Evolutionary conservation across 1,140 invertebrate species (phyloP).

Genomic region (Anastrepha obliqua): DNA sequence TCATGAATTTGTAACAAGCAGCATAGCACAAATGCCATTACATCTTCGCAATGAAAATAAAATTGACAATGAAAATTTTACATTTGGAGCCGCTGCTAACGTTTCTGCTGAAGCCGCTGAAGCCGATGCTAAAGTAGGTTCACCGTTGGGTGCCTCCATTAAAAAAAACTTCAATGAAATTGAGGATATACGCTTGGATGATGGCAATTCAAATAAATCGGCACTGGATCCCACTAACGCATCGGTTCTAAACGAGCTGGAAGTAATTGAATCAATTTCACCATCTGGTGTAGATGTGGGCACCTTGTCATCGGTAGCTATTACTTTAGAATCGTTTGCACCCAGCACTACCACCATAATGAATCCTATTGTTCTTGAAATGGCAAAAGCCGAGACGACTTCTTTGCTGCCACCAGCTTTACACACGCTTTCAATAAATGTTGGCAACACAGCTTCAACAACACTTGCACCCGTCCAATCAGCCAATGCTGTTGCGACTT

Average conservation of each 20-base stretch:
- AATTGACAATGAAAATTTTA: constrained; percentile 1
- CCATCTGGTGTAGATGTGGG: neutral
- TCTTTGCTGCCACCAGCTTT: constrained; percentile 32
- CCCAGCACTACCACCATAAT: neutral
- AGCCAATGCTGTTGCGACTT: neutral
- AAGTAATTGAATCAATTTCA: neutral
- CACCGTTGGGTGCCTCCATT: neutral
- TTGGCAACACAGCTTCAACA: constrained; percentile 23
- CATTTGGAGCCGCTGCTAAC: neutral
- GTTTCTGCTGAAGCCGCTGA: neutral
- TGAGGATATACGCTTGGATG: neutral
- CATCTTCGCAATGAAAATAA: constrained; percentile 19
- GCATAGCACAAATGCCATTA: neutral
- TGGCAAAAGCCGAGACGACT: neutral
- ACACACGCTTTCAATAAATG: neutral
- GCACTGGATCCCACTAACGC: neutral
- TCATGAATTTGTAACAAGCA: neutral
- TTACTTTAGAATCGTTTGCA: neutral
- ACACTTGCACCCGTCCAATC: neutral
- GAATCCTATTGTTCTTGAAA: neutral
- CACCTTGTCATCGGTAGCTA: neutral
- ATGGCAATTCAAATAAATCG: neutral
- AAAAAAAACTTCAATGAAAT: too few species aligned
- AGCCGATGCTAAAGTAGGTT: neutral
- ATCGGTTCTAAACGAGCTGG: neutral